Evolutionary conservation across 2,888 invertebrate genomes (phyloP), one percentile per base, ranked within the genome.

Genomic region (Ectemnius cavifrons): DNA sequence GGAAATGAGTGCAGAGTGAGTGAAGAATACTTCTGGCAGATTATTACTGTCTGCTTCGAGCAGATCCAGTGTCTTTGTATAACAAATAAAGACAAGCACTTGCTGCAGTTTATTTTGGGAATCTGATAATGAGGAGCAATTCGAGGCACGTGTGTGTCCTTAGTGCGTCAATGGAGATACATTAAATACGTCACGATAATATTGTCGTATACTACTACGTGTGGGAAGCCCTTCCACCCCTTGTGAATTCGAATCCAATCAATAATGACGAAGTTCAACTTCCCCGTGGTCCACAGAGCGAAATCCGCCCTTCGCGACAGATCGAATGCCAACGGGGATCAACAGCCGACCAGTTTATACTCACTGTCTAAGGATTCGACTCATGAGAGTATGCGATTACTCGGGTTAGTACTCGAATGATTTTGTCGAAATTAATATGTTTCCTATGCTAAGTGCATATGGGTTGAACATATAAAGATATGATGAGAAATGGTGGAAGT

Each of bases 351-450:
- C 60, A 67, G 71, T 49, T 63, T 63, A 59, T 46, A 65, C 59
- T 67, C 67, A 57, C 60, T 66, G 13, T 64, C 63, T 59, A 57
- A 63, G 47, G 64, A 71, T 37, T 60, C 72, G 27, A 57, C 62
- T 20, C 58, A 63, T 46, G 84, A 85, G 71, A 78, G 70, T 13
- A 72, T 75, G 63, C 78, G 72, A 67, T 77, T 86, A 57, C 81
- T 87, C 6, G 82, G 86, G 86, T 87, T 71, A 82, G 86, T 86
- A 64, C 14, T 16, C 5, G 28, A 37, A 8, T 37, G 8, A 37
- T 11, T 11, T 37, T 4, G 37, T 8, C 37, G 37, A 52, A 52
- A 52, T 11, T 52, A 47, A 47, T 14, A 52, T 16, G 16, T 52
- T 52, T 52, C 13, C 4, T 16, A 16, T 52, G 49, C 4, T 49